phyloP scores from a whole-genome alignment of 2,113 vertebrate genomes.

The Saguinus imperator region DNA sequence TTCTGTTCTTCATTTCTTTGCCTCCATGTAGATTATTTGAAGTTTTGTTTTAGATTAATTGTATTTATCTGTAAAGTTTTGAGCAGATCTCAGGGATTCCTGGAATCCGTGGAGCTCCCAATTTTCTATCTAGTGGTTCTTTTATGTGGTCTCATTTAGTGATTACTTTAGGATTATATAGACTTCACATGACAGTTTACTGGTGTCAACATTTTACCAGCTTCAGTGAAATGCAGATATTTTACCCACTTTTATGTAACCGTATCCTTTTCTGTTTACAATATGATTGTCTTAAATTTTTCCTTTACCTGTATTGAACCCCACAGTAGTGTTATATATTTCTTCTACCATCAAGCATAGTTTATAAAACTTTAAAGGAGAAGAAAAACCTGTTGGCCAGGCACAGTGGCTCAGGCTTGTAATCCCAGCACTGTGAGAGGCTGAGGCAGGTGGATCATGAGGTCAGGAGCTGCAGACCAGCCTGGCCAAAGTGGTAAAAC shows the following conservation, averaged over 20 bases:
- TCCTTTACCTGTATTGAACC: not conserved
- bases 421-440: no score
- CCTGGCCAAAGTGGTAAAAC: no score
- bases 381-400: not conserved
- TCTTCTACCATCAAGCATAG: not conserved
- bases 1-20: not conserved
- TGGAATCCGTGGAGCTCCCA: no score
- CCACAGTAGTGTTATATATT: not conserved
- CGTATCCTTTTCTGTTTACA: not conserved
- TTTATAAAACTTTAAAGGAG: not conserved
- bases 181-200: not conserved
- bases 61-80: not conserved
- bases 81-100: no score
- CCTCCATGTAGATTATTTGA: not conserved
- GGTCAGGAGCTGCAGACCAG: no score
- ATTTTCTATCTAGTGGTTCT: no score
- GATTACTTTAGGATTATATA: not conserved
- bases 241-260: not conserved
- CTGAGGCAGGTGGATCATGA: no score
- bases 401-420: no score
- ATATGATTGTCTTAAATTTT: not conserved
- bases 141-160: not conserved
- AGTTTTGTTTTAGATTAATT: not conserved
- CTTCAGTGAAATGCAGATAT: not conserved
- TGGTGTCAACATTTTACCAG: not conserved